Evolutionary conservation across 2,797 vertebrate genomes (phyloP).

Genomic region (Tachyglossus aculeatus): DNA sequence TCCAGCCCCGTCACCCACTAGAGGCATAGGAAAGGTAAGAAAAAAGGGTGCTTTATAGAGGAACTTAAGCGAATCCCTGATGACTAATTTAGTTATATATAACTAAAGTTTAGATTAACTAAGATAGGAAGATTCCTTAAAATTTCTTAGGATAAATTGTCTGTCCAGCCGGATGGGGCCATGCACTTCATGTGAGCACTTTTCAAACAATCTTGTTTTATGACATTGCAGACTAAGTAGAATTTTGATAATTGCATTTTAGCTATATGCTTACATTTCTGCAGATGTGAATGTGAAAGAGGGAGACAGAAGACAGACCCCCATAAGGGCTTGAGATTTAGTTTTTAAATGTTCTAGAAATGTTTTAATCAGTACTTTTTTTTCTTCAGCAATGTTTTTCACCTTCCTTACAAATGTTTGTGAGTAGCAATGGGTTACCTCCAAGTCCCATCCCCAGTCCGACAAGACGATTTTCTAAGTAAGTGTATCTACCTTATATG

Average conservation of each 20-base stretch:
- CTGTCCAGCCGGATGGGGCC: slow-evolving; percentile 2
- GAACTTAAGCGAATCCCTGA: slow-evolving; percentile 1
- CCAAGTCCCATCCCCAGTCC: slow-evolving; percentile 90
- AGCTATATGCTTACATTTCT: too few species aligned
- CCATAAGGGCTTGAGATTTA: too few species aligned
- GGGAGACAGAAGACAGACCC: too few species aligned
- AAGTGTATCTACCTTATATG: slow-evolving; percentile 46
- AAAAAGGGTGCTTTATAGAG: not conserved
- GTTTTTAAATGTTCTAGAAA: slow-evolving; percentile 5
- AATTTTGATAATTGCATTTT: too few species aligned
- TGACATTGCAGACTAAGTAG: too few species aligned
- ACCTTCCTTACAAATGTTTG: slow-evolving; percentile 93
- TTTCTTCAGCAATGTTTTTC: slow-evolving; percentile 90
- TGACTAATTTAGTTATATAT: not conserved
- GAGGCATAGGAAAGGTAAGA: slow-evolving; percentile 93
- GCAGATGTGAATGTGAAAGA: too few species aligned
- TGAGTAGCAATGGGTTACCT: slow-evolving; percentile 91
- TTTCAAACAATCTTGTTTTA: slow-evolving; percentile 30
- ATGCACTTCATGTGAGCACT: slow-evolving; percentile 11
- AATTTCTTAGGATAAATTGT: not conserved
- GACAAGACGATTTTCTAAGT: slow-evolving; percentile 90
- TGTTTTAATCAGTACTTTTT: slow-evolving; percentile 30
- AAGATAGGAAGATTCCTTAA: too few species aligned
- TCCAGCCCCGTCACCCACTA: slow-evolving; percentile 95
- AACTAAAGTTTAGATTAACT: too few species aligned